These are phyloP conservation scores for Arrhamphus sclerolepis DNA, from an alignment of 2,797 vertebrate genomes.

Conservation along the genomic window DNA sequence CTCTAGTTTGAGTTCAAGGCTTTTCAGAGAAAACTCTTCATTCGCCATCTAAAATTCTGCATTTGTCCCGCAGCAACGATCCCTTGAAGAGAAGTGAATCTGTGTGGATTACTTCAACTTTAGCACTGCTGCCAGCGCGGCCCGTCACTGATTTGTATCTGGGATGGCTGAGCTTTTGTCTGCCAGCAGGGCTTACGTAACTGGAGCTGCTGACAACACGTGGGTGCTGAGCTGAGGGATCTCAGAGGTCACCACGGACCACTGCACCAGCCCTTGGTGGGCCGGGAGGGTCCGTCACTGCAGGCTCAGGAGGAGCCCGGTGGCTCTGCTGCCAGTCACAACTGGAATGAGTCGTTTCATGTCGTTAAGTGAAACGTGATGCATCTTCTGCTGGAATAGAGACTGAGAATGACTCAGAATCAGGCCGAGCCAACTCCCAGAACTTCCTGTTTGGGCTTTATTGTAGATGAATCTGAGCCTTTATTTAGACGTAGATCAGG, in stretches of 20 bases:
- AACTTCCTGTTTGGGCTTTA: too few relatives aligned
- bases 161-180: slow-evolving; percentile 76
- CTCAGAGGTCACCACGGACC: slow-evolving; percentile 68
- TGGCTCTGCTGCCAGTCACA: slow-evolving; percentile 23
- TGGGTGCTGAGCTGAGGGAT: slow-evolving; percentile 73
- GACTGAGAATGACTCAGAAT: too few relatives aligned
- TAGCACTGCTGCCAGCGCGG: slow-evolving; percentile 49
- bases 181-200: slow-evolving; percentile 76
- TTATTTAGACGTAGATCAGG: too few relatives aligned
- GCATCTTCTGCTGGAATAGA: background rate
- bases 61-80: background rate
- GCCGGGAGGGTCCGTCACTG: slow-evolving; percentile 28
- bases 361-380: background rate
- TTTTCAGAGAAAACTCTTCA: background rate
- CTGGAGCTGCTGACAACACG: slow-evolving; percentile 73
- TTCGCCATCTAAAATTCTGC: background rate
- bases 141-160: slow-evolving; percentile 69
- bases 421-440: too few relatives aligned
- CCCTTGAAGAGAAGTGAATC: slow-evolving; percentile 17
- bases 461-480: too few relatives aligned
- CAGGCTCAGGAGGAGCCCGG: slow-evolving; percentile 18
- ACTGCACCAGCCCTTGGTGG: slow-evolving; percentile 36
- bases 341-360: background rate
- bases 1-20: background rate
- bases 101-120: slow-evolving; percentile 50